Evolutionary conservation across 2,797 vertebrate species (phyloP), one percentile per base, ranked within the genome.

Genomic region (Galago senegalensis): DNA sequence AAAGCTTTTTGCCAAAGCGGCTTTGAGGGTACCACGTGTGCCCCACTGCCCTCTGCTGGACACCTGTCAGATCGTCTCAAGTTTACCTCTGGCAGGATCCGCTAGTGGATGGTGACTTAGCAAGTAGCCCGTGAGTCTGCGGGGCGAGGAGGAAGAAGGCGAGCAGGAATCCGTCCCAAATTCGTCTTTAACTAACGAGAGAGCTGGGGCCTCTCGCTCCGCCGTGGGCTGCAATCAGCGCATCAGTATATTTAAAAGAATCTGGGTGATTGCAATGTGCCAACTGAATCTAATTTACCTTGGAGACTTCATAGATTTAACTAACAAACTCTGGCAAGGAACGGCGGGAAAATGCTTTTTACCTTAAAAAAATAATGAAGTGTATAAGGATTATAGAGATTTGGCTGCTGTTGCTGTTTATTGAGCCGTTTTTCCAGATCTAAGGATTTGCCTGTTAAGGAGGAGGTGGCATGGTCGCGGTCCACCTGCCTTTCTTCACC

Each of bases 1-100:
- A 43, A 86, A 65, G 63, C 9, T 20, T 46, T 80, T 70, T 49
- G 5, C 49, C 5, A 1, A 37, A 69, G 63, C 5, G 3, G 46
- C 37, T 31, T 23, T 40, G 56, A 34, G 40, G 34, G 29, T 2
- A 9, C 12, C 20, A 29, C 9, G 23, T 72, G 85, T 34, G 0
- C 75, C 2, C 13, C 9, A 29, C n/a, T 58, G 91, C 79, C 93
- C 43, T 53, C 84, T 92, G 87, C 89, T 87, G 96, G 97, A 77
- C 2, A 27, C 16, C 2, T 34, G n/a, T 29, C 0, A 23, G 27
- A 37, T 73, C 10, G 63, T 27, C 88, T 65, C 58, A 37, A 61
- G 25, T 2, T 82, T 89, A 77, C 37, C 79, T 43, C 61, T 4
- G 3, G 29, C 29, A 23, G n/a, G 29, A 3, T 31, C 14, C 40